phyloP scores from a whole-genome alignment of 2,888 invertebrate species.

The Agriopis marginaria region DNA sequence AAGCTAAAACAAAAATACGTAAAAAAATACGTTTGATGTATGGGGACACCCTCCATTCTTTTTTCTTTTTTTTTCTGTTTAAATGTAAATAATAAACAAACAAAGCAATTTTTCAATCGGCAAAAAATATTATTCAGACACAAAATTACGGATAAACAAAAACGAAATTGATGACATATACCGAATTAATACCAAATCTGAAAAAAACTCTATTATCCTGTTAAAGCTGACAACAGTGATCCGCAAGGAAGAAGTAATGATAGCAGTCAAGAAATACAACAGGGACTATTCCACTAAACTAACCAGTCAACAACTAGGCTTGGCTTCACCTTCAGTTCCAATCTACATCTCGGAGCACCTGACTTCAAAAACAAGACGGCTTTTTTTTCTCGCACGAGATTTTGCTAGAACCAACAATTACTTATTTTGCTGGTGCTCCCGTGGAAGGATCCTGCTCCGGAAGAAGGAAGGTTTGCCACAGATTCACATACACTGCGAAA shows the following conservation, averaged over 20 bases:
- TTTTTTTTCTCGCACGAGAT: constrained; percentile 7
- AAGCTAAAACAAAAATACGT: too few species aligned
- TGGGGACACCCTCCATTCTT: too few species aligned
- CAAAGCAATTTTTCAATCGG: too few species aligned
- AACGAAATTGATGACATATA: background rate
- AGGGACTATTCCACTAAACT: background rate
- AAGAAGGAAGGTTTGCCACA: background rate
- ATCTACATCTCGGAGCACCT: constrained; percentile 1
- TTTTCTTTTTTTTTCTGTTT: too few species aligned
- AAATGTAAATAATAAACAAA: too few species aligned
- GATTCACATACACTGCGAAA: background rate
- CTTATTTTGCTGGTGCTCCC: constrained; percentile 2
- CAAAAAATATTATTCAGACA: too few species aligned
- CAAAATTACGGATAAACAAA: background rate
- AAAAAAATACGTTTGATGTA: too few species aligned
- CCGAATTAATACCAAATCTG: constrained; percentile 1
- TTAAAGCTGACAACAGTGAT: constrained; percentile 3
- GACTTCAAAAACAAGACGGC: background rate
- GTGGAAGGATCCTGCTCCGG: background rate
- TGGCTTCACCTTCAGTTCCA: background rate
- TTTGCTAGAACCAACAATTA: background rate
- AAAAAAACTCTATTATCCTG: background rate
- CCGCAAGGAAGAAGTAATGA: constrained; percentile 2
- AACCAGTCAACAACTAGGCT: background rate
- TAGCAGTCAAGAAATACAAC: constrained; percentile 1